Evolutionary conservation across 2,888 invertebrate species (phyloP), one percentile per base, ranked within the genome.

Genomic region (Cephalotes varians): DNA sequence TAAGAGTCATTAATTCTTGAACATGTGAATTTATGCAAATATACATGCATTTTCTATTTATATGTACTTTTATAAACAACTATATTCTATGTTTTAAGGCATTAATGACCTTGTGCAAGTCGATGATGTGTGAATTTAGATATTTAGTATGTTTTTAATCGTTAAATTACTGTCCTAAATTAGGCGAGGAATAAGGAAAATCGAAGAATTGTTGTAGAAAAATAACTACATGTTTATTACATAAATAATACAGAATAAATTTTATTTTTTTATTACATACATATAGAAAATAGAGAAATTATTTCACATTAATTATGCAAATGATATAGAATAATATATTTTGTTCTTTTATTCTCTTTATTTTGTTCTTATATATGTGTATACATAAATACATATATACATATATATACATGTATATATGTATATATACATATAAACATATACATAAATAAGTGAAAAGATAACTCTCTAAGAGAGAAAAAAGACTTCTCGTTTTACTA

Each of bases 401-500:
- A 47, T 51, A 56, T 10, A 65, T 25, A 47, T 18, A 65, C 15
- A 58, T 7, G 31, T 44, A 67, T 28, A 31, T 67, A 25, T 44
- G 9, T 44, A 64, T 18, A 49, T 1, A 37, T 72, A 25, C 15
- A 67, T 72, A 56, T 2, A 47, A 21, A 62, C 21, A 67, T 47
- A 18, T 28, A 37, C 21, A 62, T 62, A 21, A 37, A 37, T 62
- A 62, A 21, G 25, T 25, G 9, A 64, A 64, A 40, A 40, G 40
- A 12, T 62, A 64, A 64, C 34, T 34, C 25, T 64, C 21, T 62
- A 62, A 64, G 21, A 62, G 15, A 21, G 15, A 62, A 37, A 40
- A 34, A 60, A 9, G 18, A n/a, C n/a, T n/a, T n/a, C n/a, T n/a
- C n/a, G n/a, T n/a, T n/a, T 10, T n/a, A 60, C 2, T 62, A 62